These are phyloP conservation scores for Meiosimyza decipiens DNA, from an alignment of 2,888 invertebrate genomes.

Conservation along the genomic window DNA sequence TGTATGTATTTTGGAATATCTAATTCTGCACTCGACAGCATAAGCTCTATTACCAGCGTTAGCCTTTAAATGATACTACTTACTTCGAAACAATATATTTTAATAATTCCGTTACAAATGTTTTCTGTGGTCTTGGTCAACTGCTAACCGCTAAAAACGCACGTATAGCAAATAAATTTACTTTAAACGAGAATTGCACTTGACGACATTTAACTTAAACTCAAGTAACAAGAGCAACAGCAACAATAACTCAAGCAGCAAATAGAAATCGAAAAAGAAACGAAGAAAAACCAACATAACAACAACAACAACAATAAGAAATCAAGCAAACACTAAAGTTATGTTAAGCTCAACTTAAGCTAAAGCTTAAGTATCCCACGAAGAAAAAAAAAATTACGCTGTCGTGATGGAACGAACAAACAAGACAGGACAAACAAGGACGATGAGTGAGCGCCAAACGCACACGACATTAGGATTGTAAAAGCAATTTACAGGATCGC, in stretches of 20 bases:
- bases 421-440: neutral
- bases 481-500: no score
- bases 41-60: no score
- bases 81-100: neutral
- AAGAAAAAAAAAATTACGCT: no score
- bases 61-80: no score
- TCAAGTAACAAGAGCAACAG: neutral
- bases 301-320: neutral
- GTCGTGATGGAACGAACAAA: neutral
- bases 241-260: neutral
- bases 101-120: neutral
- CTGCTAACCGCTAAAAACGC: neutral
- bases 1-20: no score
- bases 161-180: no score
- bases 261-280: neutral
- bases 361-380: neutral
- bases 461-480: no score
- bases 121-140: neutral
- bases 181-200: no score
- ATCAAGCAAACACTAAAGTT: neutral
- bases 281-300: neutral
- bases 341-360: neutral
- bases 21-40: no score
- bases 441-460: no score
- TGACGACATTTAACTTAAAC: no score